These are phyloP conservation scores for Gambusia yucatana DNA, from an alignment of 2,797 vertebrate genomes.

Conservation along the genomic window DNA sequence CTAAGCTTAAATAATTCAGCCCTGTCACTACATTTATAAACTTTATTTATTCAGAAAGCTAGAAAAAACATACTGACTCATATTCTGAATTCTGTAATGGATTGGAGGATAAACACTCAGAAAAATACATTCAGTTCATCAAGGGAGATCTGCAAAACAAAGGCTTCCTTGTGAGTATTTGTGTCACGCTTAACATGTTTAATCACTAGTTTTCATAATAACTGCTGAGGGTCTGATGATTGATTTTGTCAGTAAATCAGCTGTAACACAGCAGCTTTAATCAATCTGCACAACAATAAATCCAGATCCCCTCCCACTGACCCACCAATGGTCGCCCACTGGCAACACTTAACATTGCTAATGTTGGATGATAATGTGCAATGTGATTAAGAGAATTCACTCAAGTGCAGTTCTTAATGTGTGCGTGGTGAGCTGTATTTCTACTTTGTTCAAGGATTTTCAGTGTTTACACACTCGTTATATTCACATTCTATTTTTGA, in stretches of 20 bases:
- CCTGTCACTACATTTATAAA: neutral
- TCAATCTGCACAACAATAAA: conserved; percentile 26
- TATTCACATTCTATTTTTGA: neutral
- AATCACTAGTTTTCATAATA: conserved; percentile 10
- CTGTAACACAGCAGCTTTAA: conserved; percentile 2
- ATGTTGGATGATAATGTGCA: conserved; percentile 1
- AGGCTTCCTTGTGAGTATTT: conserved; percentile 5
- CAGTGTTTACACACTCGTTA: neutral
- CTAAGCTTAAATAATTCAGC: conserved; percentile 4
- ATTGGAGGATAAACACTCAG: conserved; percentile 18
- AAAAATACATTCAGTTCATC: conserved; percentile 4
- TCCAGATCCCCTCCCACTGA: conserved; percentile 10
- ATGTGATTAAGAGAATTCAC: conserved; percentile 3
- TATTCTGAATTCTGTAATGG: neutral
- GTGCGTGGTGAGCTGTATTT: neutral
- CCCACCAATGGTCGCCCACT: neutral
- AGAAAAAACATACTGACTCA: neutral
- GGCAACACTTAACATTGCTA: conserved; percentile 13
- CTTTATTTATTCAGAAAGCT: neutral
- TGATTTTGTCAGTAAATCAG: conserved; percentile 24
- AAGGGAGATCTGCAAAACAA: conserved; percentile 7
- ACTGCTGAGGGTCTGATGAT: conserved; percentile 1
- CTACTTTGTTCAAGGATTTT: conserved; percentile 1
- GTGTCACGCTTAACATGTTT: conserved; percentile 9
- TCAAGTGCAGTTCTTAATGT: conserved; percentile 3